Percentiles rank a stretch among this genome's conserved stretches.
These are phyloP conservation scores for Sylvia borin DNA, from an alignment of 2,797 vertebrate genomes.

Conservation along the genomic window DNA sequence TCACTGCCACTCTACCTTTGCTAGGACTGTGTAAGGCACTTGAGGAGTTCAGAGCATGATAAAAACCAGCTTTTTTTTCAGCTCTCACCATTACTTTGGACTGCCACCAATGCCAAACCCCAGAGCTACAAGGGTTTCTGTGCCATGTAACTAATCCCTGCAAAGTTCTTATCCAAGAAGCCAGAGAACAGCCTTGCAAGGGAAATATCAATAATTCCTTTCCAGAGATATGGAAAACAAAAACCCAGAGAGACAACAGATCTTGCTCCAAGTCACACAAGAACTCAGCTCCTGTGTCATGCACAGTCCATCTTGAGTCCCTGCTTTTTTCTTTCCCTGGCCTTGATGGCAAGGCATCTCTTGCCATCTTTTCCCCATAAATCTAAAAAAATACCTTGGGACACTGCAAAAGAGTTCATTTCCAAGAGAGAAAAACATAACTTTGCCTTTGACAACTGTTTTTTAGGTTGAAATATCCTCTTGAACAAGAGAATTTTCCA, in stretches of 20 bases:
- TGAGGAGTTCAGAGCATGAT: rapidly evolving
- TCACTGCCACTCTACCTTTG: not conserved
- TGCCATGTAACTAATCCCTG: not conserved
- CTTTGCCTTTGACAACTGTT: not conserved
- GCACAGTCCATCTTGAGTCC: not conserved
- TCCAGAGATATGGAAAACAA: not conserved
- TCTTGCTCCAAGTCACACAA: not conserved
- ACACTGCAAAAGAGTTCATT: not conserved
- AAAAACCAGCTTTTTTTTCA: not conserved
- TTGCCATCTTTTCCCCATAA: not conserved
- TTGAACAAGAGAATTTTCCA: not conserved
- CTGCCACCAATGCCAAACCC: not conserved
- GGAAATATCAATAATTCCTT: not conserved
- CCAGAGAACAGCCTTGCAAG: not conserved
- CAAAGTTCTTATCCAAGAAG: not conserved
- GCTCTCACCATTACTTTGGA: not conserved
- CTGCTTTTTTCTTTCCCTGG: not conserved
- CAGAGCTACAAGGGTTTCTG: not conserved
- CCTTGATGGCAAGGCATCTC: not conserved
- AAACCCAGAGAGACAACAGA: not conserved
- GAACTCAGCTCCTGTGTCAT: not conserved
- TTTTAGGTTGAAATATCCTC: not conserved
- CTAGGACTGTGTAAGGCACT: not conserved
- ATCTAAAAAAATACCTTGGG: not conserved
- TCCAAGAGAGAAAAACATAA: not conserved